A percentile compares a stretch with the other conserved stretches of the same genome.
phyloP scores from a whole-genome alignment of 2,888 invertebrate species.

The Erebia ligea region DNA sequence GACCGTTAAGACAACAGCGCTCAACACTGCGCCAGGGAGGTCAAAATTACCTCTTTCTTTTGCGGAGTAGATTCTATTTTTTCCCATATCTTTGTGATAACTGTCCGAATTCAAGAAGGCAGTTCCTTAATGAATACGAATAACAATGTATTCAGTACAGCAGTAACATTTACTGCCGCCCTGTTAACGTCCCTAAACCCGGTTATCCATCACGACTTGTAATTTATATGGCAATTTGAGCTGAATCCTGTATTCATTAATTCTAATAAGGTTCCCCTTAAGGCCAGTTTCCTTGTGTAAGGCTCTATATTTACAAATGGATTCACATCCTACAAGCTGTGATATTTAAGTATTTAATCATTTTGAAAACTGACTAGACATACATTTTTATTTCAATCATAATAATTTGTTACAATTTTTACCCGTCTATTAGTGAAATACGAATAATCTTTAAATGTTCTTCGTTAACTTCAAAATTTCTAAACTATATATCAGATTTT shows the following conservation, averaged over 20 bases:
- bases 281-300: conserved; percentile 63
- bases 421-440: too few relatives aligned
- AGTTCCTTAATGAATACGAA: conserved; percentile 11
- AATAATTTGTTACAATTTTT: too few relatives aligned
- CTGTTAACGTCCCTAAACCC: conserved; percentile 28
- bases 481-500: too few relatives aligned
- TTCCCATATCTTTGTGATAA: not conserved
- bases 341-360: not conserved
- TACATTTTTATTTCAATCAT: too few relatives aligned
- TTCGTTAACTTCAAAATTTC: too few relatives aligned
- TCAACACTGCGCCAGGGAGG: too few relatives aligned
- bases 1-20: too few relatives aligned
- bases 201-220: conserved; percentile 50
- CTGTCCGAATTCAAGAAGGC: not conserved
- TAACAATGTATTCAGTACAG: conserved; percentile 31
- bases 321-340: conserved; percentile 22
- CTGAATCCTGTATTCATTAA: conserved; percentile 56
- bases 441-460: too few relatives aligned
- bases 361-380: not conserved
- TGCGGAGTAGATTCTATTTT: not conserved
- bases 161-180: conserved; percentile 34
- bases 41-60: too few relatives aligned
- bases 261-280: conserved; percentile 53
- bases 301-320: conserved; percentile 45
- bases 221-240: conserved; percentile 58